A percentile compares a stretch with the other conserved stretches of the same genome.
Conservation (phyloP, 2,797 vertebrate species). For the Lutjanus campechanus region DNA sequence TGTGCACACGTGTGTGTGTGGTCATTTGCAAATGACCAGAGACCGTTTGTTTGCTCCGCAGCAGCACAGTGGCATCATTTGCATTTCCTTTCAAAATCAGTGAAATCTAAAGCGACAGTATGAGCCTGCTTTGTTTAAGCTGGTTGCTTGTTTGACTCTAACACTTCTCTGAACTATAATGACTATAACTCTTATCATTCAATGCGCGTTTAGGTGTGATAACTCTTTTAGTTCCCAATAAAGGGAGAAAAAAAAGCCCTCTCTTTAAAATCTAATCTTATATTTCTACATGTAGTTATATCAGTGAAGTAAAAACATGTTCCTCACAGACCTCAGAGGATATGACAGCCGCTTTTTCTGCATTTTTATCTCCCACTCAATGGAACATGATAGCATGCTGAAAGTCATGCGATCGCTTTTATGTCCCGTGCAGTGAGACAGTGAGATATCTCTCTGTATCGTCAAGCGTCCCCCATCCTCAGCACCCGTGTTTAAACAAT, state of each 20-base stretch:
- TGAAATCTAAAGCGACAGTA: constrained; percentile 58
- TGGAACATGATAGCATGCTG: not conserved
- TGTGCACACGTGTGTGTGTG: not conserved
- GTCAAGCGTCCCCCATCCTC: not conserved
- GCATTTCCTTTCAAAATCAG: constrained; percentile 67
- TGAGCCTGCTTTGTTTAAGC: constrained; percentile 31
- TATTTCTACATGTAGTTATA: not conserved
- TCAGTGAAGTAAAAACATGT: not conserved
- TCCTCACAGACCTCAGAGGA: not conserved
- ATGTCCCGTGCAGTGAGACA: not conserved
- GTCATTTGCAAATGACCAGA: constrained; percentile 60
- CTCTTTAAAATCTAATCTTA: not conserved
- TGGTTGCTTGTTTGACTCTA: constrained; percentile 30
- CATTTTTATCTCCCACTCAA: constrained; percentile 1
- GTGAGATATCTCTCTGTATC: not conserved
- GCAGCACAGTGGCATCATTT: constrained; percentile 44
- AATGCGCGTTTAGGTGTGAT: not conserved
- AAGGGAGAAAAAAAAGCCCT: no score
- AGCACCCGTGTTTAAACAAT: constrained; percentile 4
- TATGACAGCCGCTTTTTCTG: not conserved
- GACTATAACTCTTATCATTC: not conserved
- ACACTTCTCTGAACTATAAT: not conserved
- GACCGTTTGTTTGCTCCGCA: constrained; percentile 55
- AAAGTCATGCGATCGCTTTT: not conserved
- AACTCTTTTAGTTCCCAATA: not conserved